Conservation (phyloP, 2,797 vertebrate genomes). For the Borostomias antarcticus region DNA sequence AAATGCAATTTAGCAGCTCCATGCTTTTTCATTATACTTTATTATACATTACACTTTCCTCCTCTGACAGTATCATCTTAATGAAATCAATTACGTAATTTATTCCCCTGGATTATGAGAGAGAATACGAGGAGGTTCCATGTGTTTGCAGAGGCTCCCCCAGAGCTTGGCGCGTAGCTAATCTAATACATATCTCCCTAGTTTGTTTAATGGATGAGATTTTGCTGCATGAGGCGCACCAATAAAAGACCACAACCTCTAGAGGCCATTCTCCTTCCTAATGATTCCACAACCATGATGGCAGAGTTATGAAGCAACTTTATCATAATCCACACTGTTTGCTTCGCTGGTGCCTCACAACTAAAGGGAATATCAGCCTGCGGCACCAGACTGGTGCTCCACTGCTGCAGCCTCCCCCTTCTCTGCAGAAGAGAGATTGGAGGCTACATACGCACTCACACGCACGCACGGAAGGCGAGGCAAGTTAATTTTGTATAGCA, state of each 20-base stretch:
- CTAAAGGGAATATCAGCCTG: slow-evolving; percentile 71
- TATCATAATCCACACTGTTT: slow-evolving; percentile 76
- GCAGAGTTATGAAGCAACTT: slow-evolving; percentile 79
- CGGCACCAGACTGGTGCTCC: slow-evolving; percentile 56
- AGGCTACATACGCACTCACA: slow-evolving; percentile 13
- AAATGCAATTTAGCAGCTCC: slow-evolving; percentile 68
- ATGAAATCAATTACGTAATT: slow-evolving; percentile 74
- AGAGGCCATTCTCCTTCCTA: slow-evolving; percentile 78
- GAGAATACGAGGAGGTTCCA: slow-evolving; percentile 56
- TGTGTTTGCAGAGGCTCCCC: slow-evolving; percentile 64
- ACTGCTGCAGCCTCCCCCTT: no score
- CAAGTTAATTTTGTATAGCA: not conserved
- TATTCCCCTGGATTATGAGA: slow-evolving; percentile 70
- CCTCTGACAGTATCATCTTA: slow-evolving; percentile 66
- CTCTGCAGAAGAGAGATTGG: no score
- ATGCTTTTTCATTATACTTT: slow-evolving; percentile 65
- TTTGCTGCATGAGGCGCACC: slow-evolving; percentile 73
- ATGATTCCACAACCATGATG: slow-evolving; percentile 80
- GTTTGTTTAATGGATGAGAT: slow-evolving; percentile 83
- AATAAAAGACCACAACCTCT: slow-evolving; percentile 77
- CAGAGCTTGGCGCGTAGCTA: slow-evolving; percentile 68
- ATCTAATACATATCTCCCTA: slow-evolving; percentile 81
- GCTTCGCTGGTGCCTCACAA: slow-evolving; percentile 66
- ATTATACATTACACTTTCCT: slow-evolving; percentile 58
- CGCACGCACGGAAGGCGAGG: not conserved